Conservation (phyloP, 2,113 vertebrate genomes). For the Mobula birostris region DNA sequence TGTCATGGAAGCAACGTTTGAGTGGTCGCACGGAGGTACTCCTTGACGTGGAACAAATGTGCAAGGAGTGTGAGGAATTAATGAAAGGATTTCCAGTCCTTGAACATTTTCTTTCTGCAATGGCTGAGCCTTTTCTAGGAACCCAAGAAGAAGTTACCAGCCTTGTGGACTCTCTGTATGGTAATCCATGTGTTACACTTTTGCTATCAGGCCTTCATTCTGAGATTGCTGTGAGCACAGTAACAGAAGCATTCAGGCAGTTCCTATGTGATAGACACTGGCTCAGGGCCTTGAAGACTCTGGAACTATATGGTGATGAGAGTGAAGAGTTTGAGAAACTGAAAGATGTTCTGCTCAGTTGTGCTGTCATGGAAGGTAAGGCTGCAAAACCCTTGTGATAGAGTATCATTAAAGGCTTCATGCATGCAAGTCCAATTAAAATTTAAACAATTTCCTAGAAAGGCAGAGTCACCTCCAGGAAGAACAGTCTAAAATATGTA, state of each 20-base stretch:
- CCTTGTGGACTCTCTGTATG: slow-evolving; percentile 61
- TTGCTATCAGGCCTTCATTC: slow-evolving; percentile 75
- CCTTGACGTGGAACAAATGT: slow-evolving; percentile 72
- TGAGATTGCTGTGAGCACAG: slow-evolving; percentile 51
- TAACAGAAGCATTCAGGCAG: slow-evolving; percentile 70
- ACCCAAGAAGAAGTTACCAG: slow-evolving; percentile 46
- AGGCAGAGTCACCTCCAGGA: neutral
- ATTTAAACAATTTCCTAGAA: neutral
- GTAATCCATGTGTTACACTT: slow-evolving; percentile 61
- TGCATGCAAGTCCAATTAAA: neutral
- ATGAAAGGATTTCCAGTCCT: slow-evolving; percentile 74
- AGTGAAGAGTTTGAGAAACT: slow-evolving; percentile 59
- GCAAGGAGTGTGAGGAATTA: slow-evolving; percentile 70
- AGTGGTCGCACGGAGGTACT: slow-evolving; percentile 69
- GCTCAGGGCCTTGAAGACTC: slow-evolving; percentile 64
- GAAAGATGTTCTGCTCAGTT: slow-evolving; percentile 74
- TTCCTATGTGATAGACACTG: slow-evolving; percentile 66
- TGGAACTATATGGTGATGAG: slow-evolving; percentile 67
- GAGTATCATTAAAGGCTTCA: neutral
- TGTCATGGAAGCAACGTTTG: slow-evolving; percentile 73
- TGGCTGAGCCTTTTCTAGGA: slow-evolving; percentile 66
- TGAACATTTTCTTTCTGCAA: slow-evolving; percentile 61
- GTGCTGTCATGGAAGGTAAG: slow-evolving; percentile 71
- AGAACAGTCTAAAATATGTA: neutral
- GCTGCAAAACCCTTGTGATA: neutral